phyloP scores from a whole-genome alignment of 92 coral and sea anemone species.

The Siderastrea radians region DNA sequence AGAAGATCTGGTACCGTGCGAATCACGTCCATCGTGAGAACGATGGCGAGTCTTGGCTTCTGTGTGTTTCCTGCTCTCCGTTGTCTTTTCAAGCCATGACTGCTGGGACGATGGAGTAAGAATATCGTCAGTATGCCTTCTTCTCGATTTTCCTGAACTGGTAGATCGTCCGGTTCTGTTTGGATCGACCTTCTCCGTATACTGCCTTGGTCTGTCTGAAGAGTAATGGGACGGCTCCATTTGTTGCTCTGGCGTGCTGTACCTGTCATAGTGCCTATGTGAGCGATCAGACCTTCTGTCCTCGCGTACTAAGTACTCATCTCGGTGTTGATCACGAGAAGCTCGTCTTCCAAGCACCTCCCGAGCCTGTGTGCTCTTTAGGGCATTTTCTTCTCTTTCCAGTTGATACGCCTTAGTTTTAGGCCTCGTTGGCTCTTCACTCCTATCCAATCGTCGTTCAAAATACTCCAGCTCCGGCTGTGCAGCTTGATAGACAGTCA shows the following conservation, averaged over 20 bases:
- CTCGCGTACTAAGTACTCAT: neutral
- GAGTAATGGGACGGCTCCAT: neutral
- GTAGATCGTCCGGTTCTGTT: conserved; percentile 7
- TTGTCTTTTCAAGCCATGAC: neutral
- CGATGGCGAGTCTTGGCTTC: conserved; percentile 16
- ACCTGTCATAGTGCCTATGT: neutral
- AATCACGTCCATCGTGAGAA: conserved; percentile 58
- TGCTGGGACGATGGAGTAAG: neutral
- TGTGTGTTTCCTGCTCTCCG: conserved; percentile 14
- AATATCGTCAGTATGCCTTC: conserved; percentile 4
- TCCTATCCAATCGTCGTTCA: neutral
- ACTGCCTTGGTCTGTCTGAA: neutral
- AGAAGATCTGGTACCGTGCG: conserved; percentile 40
- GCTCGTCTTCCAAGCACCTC: neutral
- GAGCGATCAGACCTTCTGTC: neutral
- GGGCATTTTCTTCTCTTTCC: conserved; percentile 2
- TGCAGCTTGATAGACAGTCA: conserved; percentile 25
- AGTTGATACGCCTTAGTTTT: neutral
- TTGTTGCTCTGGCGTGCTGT: neutral
- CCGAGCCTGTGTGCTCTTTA: neutral
- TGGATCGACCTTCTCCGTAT: conserved; percentile 18
- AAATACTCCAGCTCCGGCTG: neutral
- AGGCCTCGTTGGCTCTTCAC: conserved; percentile 14
- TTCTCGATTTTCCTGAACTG: conserved; percentile 15
- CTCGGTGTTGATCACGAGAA: neutral